Percentiles rank a stretch among this genome's conserved stretches.
These are phyloP conservation scores for Equus quagga DNA, from an alignment of 2,113 vertebrate species.

Conservation along the genomic window DNA sequence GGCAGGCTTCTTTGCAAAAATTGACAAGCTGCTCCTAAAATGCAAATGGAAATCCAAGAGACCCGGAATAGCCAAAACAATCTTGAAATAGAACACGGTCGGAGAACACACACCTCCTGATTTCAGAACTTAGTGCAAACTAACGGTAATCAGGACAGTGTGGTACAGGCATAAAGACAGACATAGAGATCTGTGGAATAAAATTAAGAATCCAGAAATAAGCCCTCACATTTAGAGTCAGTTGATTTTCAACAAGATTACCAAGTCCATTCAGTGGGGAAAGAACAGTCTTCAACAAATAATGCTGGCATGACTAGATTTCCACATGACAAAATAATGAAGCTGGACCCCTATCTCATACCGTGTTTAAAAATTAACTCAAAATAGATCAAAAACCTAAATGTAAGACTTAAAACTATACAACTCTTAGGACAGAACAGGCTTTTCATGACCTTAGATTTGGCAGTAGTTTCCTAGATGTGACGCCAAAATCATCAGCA, in stretches of 20 bases:
- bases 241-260: neutral
- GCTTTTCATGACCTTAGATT: neutral
- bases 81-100: neutral
- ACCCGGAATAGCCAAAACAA: neutral
- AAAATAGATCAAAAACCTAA: neutral
- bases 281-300: neutral
- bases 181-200: neutral
- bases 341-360: neutral
- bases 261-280: neutral
- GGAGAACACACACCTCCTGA: neutral
- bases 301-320: neutral
- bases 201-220: neutral
- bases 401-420: neutral
- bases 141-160: neutral
- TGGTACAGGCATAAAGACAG: neutral
- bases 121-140: slow-evolving; percentile 16
- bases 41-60: neutral
- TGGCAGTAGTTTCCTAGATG: neutral
- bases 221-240: neutral
- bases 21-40: neutral
- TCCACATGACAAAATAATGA: neutral
- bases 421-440: neutral
- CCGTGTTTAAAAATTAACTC: neutral
- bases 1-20: neutral
- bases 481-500: neutral